Evolutionary conservation across 2,888 invertebrate species (phyloP).

Genomic region (Frankliniella fusca): DNA sequence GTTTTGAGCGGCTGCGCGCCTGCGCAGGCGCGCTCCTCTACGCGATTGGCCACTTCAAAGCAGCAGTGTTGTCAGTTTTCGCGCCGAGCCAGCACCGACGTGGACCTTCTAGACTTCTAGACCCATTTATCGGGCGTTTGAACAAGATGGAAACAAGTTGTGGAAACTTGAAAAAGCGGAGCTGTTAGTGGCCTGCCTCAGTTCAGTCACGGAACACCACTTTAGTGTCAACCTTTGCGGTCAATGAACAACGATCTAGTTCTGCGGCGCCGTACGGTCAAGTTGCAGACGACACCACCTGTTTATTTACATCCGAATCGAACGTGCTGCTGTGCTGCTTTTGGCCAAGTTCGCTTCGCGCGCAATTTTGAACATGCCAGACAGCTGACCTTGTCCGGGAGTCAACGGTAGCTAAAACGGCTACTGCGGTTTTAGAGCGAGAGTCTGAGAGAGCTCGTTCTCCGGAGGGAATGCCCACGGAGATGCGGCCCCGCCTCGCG

Average conservation of each 20-base stretch:
- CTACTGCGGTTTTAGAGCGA: too few relatives aligned
- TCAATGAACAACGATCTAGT: too few relatives aligned
- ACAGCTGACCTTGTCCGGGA: too few relatives aligned
- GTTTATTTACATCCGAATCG: neutral
- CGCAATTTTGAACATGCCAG: neutral
- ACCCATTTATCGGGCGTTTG: neutral
- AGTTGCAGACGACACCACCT: neutral
- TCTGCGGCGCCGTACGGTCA: too few relatives aligned
- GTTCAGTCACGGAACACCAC: too few relatives aligned
- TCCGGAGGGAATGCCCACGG: too few relatives aligned
- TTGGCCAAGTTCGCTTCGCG: neutral
- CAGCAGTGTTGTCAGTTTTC: constrained; percentile 6
- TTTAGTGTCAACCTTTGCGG: too few relatives aligned
- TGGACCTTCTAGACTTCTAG: neutral
- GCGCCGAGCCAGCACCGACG: neutral
- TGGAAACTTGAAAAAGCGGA: neutral
- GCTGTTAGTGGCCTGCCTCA: too few relatives aligned
- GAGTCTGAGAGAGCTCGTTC: too few relatives aligned
- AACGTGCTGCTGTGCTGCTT: neutral
- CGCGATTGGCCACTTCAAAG: neutral
- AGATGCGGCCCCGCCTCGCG: too few relatives aligned
- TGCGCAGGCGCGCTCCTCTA: neutral
- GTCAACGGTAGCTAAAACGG: too few relatives aligned
- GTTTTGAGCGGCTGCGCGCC: neutral
- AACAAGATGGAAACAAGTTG: neutral